A percentile compares a stretch with the other conserved stretches of the same genome.
These are phyloP conservation scores for Anoncus sp. DNA, from an alignment of 2,888 invertebrate species.

Conservation along the genomic window DNA sequence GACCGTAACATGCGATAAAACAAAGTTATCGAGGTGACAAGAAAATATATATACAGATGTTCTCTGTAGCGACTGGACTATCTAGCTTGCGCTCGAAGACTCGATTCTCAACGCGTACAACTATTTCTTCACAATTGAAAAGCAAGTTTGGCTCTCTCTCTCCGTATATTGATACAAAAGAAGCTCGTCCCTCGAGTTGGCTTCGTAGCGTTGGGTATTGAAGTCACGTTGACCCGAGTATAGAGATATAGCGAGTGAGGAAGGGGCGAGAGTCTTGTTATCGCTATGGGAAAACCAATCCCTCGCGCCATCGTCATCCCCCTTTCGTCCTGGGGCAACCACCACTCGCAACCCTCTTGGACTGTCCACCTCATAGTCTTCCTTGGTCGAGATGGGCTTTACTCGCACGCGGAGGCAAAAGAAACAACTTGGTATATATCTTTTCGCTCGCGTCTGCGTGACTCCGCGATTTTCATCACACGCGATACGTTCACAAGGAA, in stretches of 20 bases:
- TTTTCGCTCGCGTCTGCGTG: constrained; percentile 38
- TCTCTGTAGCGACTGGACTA: neutral
- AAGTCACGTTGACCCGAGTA: constrained; percentile 72
- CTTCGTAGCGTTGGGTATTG: constrained; percentile 67
- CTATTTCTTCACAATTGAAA: constrained; percentile 73
- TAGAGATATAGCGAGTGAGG: constrained; percentile 37
- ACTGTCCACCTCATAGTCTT: constrained; percentile 29
- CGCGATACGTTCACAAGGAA: constrained; percentile 31
- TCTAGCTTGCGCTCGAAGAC: constrained; percentile 30
- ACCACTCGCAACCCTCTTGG: constrained; percentile 32
- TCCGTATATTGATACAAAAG: constrained; percentile 71
- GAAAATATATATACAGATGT: neutral
- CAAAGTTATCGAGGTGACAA: constrained; percentile 2
- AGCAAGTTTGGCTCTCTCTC: constrained; percentile 67
- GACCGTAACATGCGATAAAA: neutral
- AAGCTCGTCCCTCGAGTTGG: constrained; percentile 38
- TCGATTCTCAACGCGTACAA: constrained; percentile 68
- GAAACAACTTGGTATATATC: constrained; percentile 10
- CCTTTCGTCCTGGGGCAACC: constrained; percentile 44
- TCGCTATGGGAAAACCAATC: constrained; percentile 64
- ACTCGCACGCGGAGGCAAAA: constrained; percentile 34
- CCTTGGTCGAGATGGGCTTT: constrained; percentile 30
- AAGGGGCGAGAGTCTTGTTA: constrained; percentile 59
- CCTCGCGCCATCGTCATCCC: constrained; percentile 41
- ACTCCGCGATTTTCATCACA: constrained; percentile 17